Percentiles rank a stretch among this genome's conserved stretches.
phyloP scores from a whole-genome alignment of 92 coral and sea anemone species.

The Scolanthus callimorphus region DNA sequence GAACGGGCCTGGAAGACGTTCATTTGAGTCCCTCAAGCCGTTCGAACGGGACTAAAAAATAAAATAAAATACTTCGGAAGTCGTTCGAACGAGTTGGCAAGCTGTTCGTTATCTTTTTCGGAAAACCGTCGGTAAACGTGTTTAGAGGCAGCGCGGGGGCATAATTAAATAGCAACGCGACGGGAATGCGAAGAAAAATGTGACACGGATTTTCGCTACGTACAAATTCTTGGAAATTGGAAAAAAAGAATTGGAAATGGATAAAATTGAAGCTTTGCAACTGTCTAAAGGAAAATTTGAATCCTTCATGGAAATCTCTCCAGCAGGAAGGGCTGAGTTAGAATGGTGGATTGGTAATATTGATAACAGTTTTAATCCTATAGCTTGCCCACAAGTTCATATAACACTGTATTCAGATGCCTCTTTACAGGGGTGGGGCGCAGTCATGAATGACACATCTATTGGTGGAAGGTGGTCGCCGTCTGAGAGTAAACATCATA shows the following conservation, averaged over 20 bases:
- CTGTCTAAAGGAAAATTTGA: slow-evolving; percentile 35
- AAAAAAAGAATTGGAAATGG: slow-evolving; percentile 40
- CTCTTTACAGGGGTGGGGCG: slow-evolving; percentile 43
- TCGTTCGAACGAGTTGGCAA: too few species aligned
- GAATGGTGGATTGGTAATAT: slow-evolving; percentile 42
- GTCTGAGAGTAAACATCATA: slow-evolving; percentile 23
- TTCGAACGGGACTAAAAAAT: too few species aligned
- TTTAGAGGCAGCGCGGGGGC: too few species aligned
- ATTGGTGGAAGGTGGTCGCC: slow-evolving; percentile 46
- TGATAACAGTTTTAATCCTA: slow-evolving; percentile 29
- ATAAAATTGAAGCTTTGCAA: slow-evolving; percentile 27
- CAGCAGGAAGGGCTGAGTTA: slow-evolving; percentile 11
- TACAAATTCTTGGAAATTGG: too few species aligned
- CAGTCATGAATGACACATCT: slow-evolving; percentile 11
- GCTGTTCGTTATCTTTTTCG: too few species aligned
- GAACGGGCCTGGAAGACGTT: too few species aligned
- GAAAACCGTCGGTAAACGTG: too few species aligned
- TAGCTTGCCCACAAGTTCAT: slow-evolving; percentile 33
- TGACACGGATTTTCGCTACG: too few species aligned
- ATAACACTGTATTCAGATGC: slow-evolving; percentile 44
- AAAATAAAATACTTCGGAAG: too few species aligned
- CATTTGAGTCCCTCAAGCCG: too few species aligned
- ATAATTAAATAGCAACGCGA: too few species aligned
- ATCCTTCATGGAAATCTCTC: slow-evolving; percentile 17
- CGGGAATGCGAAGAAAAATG: too few species aligned